A percentile compares a stretch with the other conserved stretches of the same genome.
Evolutionary conservation across 2,113 vertebrate genomes (phyloP).

Genomic region (Caracal caracal): DNA sequence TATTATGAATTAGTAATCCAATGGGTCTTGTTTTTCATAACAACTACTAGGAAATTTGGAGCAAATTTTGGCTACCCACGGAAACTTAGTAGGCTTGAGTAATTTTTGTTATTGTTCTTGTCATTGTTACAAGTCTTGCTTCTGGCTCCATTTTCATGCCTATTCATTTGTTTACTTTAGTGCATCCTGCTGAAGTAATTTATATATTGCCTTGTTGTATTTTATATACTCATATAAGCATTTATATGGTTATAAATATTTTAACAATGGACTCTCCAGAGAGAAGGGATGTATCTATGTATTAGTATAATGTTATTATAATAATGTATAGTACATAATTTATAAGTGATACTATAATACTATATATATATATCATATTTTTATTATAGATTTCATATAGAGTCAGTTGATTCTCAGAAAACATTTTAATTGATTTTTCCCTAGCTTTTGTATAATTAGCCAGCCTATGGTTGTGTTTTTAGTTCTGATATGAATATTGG

Average conservation of each 20-base stretch:
- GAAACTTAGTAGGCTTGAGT: neutral
- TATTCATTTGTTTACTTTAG: neutral
- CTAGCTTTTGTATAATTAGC: neutral
- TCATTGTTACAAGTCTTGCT: neutral
- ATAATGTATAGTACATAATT: neutral
- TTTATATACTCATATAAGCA: neutral
- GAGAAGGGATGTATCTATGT: neutral
- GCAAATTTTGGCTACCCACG: neutral
- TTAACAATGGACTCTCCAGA: neutral
- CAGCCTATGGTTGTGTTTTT: neutral
- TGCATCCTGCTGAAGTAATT: neutral
- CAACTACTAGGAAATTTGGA: neutral
- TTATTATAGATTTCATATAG: neutral
- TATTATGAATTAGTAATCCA: neutral
- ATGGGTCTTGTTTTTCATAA: neutral
- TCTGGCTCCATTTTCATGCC: neutral
- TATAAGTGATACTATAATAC: neutral
- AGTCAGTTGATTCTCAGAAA: neutral
- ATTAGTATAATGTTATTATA: neutral
- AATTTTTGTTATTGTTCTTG: neutral
- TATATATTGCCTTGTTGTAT: neutral
- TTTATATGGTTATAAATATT: neutral
- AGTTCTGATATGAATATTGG: neutral
- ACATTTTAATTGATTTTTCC: neutral
- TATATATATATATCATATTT: neutral